Evolutionary conservation across 2,113 vertebrate species (phyloP).

Genomic region (Passerina amoena): DNA sequence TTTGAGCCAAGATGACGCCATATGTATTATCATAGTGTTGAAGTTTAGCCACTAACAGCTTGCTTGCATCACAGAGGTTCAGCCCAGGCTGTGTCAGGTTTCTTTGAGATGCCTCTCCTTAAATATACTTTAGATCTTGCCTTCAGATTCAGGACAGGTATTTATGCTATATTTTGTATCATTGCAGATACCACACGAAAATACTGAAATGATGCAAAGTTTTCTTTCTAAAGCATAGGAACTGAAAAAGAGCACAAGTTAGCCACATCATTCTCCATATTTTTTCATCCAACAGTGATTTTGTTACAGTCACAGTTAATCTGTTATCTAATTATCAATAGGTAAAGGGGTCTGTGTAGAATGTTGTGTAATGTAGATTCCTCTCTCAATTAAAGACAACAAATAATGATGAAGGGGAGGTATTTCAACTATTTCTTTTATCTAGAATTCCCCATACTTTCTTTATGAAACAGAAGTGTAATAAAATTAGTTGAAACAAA

Average conservation of each 20-base stretch:
- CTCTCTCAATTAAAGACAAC: background rate
- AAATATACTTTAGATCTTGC: background rate
- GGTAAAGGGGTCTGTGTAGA: background rate
- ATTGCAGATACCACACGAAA: background rate
- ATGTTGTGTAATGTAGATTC: background rate
- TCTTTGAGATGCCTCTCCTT: background rate
- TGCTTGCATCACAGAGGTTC: constrained; percentile 16
- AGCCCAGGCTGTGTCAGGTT: background rate
- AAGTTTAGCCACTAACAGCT: background rate
- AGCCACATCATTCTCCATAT: background rate
- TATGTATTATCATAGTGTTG: background rate
- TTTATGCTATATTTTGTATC: background rate
- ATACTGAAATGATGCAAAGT: background rate
- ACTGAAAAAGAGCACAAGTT: background rate
- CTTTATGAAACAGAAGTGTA: background rate
- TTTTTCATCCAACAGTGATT: background rate
- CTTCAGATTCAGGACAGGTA: background rate
- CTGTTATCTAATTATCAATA: background rate
- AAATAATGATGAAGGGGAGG: background rate
- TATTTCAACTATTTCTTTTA: background rate
- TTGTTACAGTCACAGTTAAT: background rate
- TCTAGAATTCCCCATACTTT: background rate
- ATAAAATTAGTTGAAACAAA: background rate
- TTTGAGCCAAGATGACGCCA: background rate
- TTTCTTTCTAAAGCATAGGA: constrained; percentile 5